These are phyloP conservation scores for Platycercus adscitus DNA, from an alignment of 2,113 vertebrate genomes.

Conservation along the genomic window DNA sequence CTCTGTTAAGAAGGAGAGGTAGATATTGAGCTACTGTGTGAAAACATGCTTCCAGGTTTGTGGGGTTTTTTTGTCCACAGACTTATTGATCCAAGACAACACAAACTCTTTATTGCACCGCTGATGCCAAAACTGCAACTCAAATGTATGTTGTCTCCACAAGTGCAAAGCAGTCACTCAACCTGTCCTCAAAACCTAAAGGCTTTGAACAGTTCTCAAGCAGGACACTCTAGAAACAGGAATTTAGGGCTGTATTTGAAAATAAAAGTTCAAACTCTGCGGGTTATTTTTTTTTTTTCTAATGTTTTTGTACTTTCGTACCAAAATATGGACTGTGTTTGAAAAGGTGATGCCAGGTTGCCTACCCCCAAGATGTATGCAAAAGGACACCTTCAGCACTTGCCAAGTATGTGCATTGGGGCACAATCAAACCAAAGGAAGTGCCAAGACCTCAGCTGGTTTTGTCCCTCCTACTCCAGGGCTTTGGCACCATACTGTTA, in stretches of 20 bases:
- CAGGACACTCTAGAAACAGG: background rate
- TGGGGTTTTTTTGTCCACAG: background rate
- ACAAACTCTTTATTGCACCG: background rate
- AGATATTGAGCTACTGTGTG: background rate
- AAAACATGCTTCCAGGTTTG: background rate
- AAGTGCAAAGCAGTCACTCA: background rate
- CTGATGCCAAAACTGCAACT: background rate
- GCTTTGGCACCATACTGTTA: background rate
- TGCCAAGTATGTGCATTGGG: background rate
- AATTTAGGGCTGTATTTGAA: background rate
- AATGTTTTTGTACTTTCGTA: background rate
- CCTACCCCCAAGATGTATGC: background rate
- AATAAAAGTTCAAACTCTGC: background rate
- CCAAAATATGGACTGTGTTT: background rate
- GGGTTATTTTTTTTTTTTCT: background rate
- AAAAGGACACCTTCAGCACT: background rate
- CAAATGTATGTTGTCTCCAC: background rate
- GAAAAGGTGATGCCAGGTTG: background rate
- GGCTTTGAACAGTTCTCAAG: background rate
- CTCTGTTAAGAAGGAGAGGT: background rate
- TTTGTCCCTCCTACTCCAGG: background rate
- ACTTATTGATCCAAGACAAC: background rate
- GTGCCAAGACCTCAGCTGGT: background rate
- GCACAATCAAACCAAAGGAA: background rate
- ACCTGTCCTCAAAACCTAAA: background rate